Evolutionary conservation across 1,140 invertebrate species (phyloP), one percentile per base, ranked within the genome.

Genomic region (Pomacea maculata): DNA sequence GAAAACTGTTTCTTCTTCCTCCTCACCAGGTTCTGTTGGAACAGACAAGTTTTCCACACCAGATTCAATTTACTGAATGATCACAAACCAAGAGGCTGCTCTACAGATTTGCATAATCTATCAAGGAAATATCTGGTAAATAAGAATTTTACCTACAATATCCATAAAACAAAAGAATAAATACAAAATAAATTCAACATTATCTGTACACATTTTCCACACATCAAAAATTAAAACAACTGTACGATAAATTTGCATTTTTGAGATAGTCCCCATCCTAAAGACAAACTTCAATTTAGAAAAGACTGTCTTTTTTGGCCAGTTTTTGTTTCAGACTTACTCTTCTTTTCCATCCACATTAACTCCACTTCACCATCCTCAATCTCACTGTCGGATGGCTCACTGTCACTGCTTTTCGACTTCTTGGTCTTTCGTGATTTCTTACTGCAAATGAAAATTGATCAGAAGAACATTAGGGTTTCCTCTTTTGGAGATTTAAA

Each of bases 381-480:
- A 21, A 85, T 83, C 7, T 72, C 74, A 12, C 63, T 57, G 78
- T 83, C 80, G 14, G 77, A 65, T 10, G 34, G 77, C 25, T 80
- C 81, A 52, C 76, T 81, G 25, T 78, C 76, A n/a, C 52, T 79
- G 52, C 83, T 85, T 85, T 84, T 86, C 64, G 84, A 86, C 75
- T 80, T 86, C 79, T 82, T 81, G 17, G 82, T 67, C 68, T 88
- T 76, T 76, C 86, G 88, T 15, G 84, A 81, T 52, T 85, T 88
- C 82, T 90, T 87, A 80, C 83, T 84, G 85, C 15, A 67, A 2
- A 79, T 61, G 57, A 70, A 29, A 71, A 68, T 77, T 71, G 19
- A 14, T 29, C 10, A 65, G 65, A 21, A 55, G 0, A 45, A 45
- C 34, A 6, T 45, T 6, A 45, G 34, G 6, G 34, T 45, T 6